These are phyloP conservation scores for Caranx ignobilis DNA, from an alignment of 2,113 vertebrate genomes.

Conservation along the genomic window DNA sequence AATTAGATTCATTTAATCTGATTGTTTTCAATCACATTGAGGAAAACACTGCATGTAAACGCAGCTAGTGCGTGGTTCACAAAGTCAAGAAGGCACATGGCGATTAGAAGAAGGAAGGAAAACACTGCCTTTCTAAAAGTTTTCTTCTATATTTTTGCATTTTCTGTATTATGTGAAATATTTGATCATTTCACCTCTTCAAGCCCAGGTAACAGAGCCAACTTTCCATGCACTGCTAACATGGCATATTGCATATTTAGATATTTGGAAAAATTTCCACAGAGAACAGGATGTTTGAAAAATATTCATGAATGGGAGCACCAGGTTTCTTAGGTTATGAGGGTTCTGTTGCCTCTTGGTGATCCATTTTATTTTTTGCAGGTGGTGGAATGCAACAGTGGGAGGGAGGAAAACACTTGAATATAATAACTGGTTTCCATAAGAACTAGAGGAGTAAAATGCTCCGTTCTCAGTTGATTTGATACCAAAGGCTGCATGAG, in stretches of 20 bases:
- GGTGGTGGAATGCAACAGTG: slow-evolving; percentile 7
- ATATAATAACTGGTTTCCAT: slow-evolving; percentile 21
- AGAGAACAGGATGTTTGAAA: not conserved
- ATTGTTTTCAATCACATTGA: no score
- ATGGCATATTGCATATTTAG: not conserved
- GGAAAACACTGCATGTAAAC: no score
- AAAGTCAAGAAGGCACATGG: not conserved
- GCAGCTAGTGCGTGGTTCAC: no score
- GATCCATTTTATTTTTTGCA: not conserved
- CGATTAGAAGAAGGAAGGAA: not conserved
- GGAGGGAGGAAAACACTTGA: not conserved
- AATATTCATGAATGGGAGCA: not conserved
- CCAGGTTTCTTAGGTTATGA: not conserved
- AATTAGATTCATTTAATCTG: no score
- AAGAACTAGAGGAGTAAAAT: not conserved
- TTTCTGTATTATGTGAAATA: no score
- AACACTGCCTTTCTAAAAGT: no score
- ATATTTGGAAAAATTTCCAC: not conserved
- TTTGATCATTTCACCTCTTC: no score
- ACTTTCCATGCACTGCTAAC: not conserved
- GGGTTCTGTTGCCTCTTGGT: not conserved
- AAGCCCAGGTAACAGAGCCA: not conserved
- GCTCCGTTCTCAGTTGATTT: slow-evolving; percentile 2
- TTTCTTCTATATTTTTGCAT: no score
- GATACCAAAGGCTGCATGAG: slow-evolving; percentile 26